phyloP scores from a whole-genome alignment of 2,888 invertebrate species.

The Drosophila putrida region DNA sequence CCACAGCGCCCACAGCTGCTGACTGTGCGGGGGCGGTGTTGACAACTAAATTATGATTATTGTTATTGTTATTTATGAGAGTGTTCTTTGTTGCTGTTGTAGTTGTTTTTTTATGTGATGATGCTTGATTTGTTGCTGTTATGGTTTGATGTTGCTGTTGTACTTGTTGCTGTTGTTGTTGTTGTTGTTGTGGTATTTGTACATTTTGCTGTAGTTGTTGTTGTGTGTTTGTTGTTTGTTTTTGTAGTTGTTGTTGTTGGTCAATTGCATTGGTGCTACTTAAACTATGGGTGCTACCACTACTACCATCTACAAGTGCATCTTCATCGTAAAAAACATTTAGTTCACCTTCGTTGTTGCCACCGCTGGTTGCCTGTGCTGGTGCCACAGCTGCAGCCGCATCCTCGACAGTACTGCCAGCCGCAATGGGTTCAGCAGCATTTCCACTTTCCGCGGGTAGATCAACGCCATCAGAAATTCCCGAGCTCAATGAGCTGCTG shows the following conservation, averaged over 20 bases:
- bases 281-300: constrained; percentile 79
- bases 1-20: constrained; percentile 43
- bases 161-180: constrained; percentile 41
- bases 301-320: constrained; percentile 83
- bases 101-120: constrained; percentile 60
- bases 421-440: constrained; percentile 63
- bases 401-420: constrained; percentile 74
- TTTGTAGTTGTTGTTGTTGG: constrained; percentile 58
- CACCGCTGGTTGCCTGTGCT: constrained; percentile 47
- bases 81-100: constrained; percentile 63
- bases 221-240: constrained; percentile 29
- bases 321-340: constrained; percentile 86
- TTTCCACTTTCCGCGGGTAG: constrained; percentile 78
- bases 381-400: constrained; percentile 52
- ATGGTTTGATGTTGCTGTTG: constrained; percentile 64
- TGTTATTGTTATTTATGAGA: constrained; percentile 57
- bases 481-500: constrained; percentile 62
- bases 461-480: constrained; percentile 82
- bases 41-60: constrained; percentile 54
- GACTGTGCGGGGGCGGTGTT: constrained; percentile 42
- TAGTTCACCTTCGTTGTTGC: constrained; percentile 85
- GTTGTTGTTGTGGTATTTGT: constrained; percentile 43
- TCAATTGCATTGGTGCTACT: constrained; percentile 81
- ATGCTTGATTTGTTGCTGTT: constrained; percentile 62
- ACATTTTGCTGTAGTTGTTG: constrained; percentile 53